Evolutionary conservation across 2,797 vertebrate species (phyloP).

Genomic region (Pogoniulus pusillus): DNA sequence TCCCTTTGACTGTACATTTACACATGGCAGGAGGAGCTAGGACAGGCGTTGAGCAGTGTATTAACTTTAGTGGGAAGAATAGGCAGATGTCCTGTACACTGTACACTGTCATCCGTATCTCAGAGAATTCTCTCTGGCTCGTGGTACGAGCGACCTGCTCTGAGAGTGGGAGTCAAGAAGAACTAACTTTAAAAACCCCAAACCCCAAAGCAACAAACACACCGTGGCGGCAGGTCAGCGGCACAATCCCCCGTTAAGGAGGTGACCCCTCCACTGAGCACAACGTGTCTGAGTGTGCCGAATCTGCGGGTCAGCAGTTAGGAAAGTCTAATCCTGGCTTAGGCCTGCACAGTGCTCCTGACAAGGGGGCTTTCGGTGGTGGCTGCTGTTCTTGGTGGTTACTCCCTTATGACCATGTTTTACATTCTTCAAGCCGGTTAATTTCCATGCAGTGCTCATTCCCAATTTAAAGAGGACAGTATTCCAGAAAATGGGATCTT

Average conservation of each 20-base stretch:
- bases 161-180: conserved; percentile 36
- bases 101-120: conserved; percentile 37
- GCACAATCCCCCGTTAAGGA: conserved; percentile 44
- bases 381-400: conserved; percentile 75
- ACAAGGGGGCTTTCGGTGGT: conserved; percentile 69
- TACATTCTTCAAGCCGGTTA: conserved; percentile 81
- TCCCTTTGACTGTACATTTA: conserved; percentile 23
- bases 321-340: conserved; percentile 67
- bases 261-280: conserved; percentile 49
- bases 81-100: conserved; percentile 56
- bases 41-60: conserved; percentile 42
- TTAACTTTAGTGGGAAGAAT: conserved; percentile 19
- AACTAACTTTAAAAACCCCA: not conserved
- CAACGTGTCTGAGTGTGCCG: conserved; percentile 20
- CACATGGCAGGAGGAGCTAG: conserved; percentile 49
- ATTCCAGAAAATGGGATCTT: conserved; percentile 82
- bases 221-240: conserved; percentile 9
- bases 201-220: not conserved
- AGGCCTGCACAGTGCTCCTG: conserved; percentile 74
- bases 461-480: conserved; percentile 82
- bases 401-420: conserved; percentile 78
- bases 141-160: conserved; percentile 39
- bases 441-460: conserved; percentile 82
- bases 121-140: conserved; percentile 32
- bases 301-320: not conserved